phyloP scores from a whole-genome alignment of 2,113 vertebrate species.

The Psammodynastes pulverulentus region DNA sequence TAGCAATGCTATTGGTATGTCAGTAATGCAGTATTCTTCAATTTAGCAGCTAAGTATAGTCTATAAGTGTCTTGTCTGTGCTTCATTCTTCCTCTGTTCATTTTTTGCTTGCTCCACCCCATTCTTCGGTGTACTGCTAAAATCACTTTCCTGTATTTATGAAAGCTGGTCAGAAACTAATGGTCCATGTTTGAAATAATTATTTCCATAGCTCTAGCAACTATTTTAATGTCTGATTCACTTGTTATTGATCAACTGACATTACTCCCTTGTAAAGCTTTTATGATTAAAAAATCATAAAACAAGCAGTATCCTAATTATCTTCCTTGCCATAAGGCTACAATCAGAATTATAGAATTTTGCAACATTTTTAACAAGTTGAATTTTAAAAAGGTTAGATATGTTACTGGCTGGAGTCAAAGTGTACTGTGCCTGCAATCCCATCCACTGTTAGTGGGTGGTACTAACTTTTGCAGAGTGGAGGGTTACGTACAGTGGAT shows the following conservation, averaged over 20 bases:
- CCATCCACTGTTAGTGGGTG: not conserved
- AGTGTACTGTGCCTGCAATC: not conserved
- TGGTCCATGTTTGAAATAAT: slow-evolving; percentile 60
- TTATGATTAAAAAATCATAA: slow-evolving; percentile 40
- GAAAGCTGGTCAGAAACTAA: slow-evolving; percentile 51
- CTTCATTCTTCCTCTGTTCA: slow-evolving; percentile 54
- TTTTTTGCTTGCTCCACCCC: slow-evolving; percentile 66
- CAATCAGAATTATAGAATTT: slow-evolving; percentile 56
- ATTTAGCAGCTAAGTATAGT: slow-evolving; percentile 42
- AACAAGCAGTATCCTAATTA: slow-evolving; percentile 25
- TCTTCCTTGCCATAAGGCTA: slow-evolving; percentile 45
- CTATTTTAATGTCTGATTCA: not conserved
- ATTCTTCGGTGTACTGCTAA: slow-evolving; percentile 66
- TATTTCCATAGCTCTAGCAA: slow-evolving; percentile 57
- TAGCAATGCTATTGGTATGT: slow-evolving; percentile 10
- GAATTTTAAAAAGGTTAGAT: slow-evolving; percentile 63
- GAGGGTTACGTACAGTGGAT: not conserved
- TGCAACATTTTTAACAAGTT: slow-evolving; percentile 44
- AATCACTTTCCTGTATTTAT: slow-evolving; percentile 74
- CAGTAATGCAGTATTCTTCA: not conserved
- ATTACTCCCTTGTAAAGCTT: slow-evolving; percentile 21
- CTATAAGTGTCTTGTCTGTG: slow-evolving; percentile 44
- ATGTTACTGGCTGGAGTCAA: slow-evolving; percentile 28
- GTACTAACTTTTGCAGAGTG: not conserved
- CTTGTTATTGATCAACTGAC: not conserved